Evolutionary conservation across 2,797 vertebrate species (phyloP).

Genomic region (Oophaga sylvatica): DNA sequence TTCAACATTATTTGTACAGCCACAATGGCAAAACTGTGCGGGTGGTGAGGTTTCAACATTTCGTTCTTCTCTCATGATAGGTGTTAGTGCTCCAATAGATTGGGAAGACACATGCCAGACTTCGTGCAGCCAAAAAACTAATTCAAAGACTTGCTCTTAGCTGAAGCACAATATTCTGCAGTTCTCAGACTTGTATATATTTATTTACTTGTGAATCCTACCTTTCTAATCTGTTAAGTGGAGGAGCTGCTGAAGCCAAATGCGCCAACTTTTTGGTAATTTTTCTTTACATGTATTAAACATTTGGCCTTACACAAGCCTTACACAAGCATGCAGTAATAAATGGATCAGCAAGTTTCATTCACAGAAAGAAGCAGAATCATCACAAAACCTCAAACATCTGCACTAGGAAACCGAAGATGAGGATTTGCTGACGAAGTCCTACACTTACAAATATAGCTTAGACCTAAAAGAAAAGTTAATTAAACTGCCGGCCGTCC

Average conservation of each 20-base stretch:
- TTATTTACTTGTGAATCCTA: neutral
- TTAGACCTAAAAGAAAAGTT: constrained; percentile 25
- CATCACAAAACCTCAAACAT: constrained; percentile 35
- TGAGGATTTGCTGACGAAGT: constrained; percentile 18
- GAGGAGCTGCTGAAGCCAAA: neutral
- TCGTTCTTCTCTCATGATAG: neutral
- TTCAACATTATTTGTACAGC: too few relatives aligned
- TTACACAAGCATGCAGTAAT: constrained; percentile 13
- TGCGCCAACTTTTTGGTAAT: neutral
- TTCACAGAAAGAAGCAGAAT: constrained; percentile 19
- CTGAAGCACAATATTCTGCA: neutral
- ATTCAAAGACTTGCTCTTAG: neutral
- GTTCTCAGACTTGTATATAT: neutral
- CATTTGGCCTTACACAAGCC: neutral
- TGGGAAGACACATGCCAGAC: neutral
- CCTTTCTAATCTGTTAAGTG: neutral
- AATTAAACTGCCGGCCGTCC: constrained; percentile 31
- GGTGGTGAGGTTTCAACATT: too few relatives aligned
- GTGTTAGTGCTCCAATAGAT: neutral
- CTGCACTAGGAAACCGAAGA: constrained; percentile 23
- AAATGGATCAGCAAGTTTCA: constrained; percentile 4
- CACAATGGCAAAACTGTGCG: too few relatives aligned
- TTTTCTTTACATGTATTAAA: constrained; percentile 11
- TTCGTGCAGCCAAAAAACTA: neutral
- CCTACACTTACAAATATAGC: constrained; percentile 31